Conservation (phyloP, 2,797 vertebrate species). For the Pangasius krempfi region DNA sequence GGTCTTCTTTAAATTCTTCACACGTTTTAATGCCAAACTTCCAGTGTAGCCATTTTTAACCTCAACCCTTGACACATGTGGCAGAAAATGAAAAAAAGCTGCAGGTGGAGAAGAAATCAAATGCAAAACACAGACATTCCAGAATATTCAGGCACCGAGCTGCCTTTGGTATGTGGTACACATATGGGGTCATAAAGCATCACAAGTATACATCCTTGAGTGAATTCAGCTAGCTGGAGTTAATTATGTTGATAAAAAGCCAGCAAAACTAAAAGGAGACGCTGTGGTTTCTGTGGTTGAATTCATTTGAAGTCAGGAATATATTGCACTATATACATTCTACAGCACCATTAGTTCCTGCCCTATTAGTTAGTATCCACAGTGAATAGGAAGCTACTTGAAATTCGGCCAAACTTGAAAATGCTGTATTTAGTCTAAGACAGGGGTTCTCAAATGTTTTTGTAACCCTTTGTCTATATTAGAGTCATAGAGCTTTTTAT, state of each 20-base stretch:
- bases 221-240: neutral
- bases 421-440: neutral
- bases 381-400: neutral
- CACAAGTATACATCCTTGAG: neutral
- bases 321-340: neutral
- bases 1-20: neutral
- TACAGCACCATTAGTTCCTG: neutral
- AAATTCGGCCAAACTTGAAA: neutral
- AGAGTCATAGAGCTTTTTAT: neutral
- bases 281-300: neutral
- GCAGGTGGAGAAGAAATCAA: conserved; percentile 11
- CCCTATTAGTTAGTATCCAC: neutral
- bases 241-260: neutral
- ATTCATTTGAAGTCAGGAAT: neutral
- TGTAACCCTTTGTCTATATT: neutral
- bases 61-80: neutral
- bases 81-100: neutral
- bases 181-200: neutral
- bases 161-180: neutral
- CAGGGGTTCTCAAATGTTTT: neutral
- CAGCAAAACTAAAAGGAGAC: neutral
- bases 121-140: neutral
- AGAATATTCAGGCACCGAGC: neutral
- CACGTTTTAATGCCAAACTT: neutral
- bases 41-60: neutral